Conservation (phyloP, 2,113 vertebrate species). For the Puma concolor region DNA sequence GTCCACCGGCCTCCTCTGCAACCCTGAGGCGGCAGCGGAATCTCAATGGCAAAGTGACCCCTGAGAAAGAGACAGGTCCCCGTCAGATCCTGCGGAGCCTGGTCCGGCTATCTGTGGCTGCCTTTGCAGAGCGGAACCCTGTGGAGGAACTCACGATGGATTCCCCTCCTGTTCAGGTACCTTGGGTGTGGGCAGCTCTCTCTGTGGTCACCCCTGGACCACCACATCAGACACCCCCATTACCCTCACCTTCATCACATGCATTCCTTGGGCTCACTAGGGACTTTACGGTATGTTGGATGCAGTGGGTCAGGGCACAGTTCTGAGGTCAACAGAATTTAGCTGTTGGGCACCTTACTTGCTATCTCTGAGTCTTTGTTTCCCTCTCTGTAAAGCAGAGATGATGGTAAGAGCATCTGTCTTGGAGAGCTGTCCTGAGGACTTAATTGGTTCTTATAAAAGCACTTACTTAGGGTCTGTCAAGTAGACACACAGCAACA, state of each 20-base stretch:
- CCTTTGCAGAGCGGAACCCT: slow-evolving; percentile 91
- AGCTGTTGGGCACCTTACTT: slow-evolving; percentile 13
- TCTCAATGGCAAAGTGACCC: slow-evolving; percentile 66
- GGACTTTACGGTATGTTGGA: background rate
- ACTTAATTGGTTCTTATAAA: background rate
- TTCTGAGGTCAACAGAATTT: background rate
- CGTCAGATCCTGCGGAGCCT: slow-evolving; percentile 92
- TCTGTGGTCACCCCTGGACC: background rate
- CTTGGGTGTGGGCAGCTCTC: background rate
- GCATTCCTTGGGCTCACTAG: background rate
- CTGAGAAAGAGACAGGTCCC: slow-evolving; percentile 76
- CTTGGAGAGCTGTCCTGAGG: background rate
- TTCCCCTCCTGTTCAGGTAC: slow-evolving; percentile 95
- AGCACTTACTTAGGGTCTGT: background rate
- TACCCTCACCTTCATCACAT: background rate
- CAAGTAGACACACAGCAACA: slow-evolving; percentile 16
- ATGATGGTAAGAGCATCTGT: background rate
- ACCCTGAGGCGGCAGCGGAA: slow-evolving; percentile 85
- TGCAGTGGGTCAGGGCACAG: background rate
- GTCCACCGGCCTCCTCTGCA: background rate
- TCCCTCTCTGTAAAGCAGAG: background rate
- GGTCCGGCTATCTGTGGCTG: slow-evolving; percentile 95
- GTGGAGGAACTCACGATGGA: slow-evolving; percentile 91
- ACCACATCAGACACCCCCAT: background rate
- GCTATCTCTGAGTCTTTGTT: slow-evolving; percentile 54